Conservation (phyloP, 2,888 invertebrate genomes). For the Watsonalla cultraria region DNA sequence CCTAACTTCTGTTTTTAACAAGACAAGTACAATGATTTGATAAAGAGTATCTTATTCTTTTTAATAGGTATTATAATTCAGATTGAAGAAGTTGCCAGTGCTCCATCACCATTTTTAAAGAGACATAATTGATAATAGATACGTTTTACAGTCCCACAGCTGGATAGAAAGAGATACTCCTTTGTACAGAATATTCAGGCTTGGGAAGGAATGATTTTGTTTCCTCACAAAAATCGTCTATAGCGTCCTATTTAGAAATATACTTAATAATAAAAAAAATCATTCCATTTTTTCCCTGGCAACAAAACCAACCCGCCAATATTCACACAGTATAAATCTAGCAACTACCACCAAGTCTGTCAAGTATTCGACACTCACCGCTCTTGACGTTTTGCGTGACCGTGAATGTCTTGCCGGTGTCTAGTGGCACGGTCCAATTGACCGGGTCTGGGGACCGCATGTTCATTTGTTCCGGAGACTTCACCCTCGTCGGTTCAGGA, state of each 20-base stretch:
- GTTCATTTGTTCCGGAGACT: slow-evolving; percentile 94
- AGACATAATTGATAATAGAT: background rate
- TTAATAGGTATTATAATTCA: slow-evolving; percentile 18
- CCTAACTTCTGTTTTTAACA: slow-evolving; percentile 32
- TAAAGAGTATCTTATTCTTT: slow-evolving; percentile 52
- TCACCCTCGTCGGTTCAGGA: slow-evolving; percentile 94
- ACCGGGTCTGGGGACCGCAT: slow-evolving; percentile 96
- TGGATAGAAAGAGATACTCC: slow-evolving; percentile 57
- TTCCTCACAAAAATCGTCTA: background rate
- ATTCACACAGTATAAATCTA: slow-evolving; percentile 19
- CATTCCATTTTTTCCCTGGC: background rate
- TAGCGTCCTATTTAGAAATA: too few relatives aligned
- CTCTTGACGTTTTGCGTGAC: slow-evolving; percentile 93
- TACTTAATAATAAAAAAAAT: too few relatives aligned
- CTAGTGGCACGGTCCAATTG: slow-evolving; percentile 96
- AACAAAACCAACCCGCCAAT: slow-evolving; percentile 27
- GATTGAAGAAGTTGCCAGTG: background rate
- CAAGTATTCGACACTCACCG: slow-evolving; percentile 66
- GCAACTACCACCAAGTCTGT: slow-evolving; percentile 49
- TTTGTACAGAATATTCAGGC: slow-evolving; percentile 32
- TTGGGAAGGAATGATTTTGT: slow-evolving; percentile 4
- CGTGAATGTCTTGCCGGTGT: slow-evolving; percentile 95
- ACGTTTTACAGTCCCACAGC: background rate
- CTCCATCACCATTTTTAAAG: background rate
- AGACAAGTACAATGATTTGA: slow-evolving; percentile 28